A percentile compares a stretch with the other conserved stretches of the same genome.
phyloP scores from a whole-genome alignment of 1,140 invertebrate genomes.

The Drosophila ogumai region DNA sequence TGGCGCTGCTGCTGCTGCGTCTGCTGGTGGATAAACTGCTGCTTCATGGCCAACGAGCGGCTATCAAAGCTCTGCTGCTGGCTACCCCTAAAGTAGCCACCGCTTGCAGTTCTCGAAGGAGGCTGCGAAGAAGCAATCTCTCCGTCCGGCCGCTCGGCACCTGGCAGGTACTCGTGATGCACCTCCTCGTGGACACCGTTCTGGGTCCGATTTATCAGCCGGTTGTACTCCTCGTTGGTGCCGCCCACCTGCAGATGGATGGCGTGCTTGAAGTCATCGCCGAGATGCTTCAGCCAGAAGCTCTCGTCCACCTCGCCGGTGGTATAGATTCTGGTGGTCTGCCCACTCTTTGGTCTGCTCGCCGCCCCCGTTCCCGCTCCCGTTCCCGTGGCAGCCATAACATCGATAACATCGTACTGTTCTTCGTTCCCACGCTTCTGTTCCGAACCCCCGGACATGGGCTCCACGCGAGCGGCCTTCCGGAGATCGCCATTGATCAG shows the following conservation, averaged over 20 bases:
- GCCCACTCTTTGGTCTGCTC: constrained; percentile 59
- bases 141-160: constrained; percentile 51
- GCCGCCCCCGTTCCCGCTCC: not conserved
- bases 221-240: constrained; percentile 70
- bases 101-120: not conserved
- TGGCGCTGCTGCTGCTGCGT: constrained; percentile 18
- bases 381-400: constrained; percentile 41
- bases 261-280: constrained; percentile 77
- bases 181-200: constrained; percentile 70
- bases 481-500: constrained; percentile 31
- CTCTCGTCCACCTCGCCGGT: constrained; percentile 71
- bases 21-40: constrained; percentile 43
- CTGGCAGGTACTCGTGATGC: constrained; percentile 71
- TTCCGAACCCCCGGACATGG: not conserved
- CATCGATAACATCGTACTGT: constrained; percentile 66
- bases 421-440: not conserved
- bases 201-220: constrained; percentile 61
- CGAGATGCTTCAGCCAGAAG: constrained; percentile 77
- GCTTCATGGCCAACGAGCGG: constrained; percentile 46
- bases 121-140: not conserved
- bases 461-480: constrained; percentile 37
- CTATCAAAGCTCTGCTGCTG: constrained; percentile 42
- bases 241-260: constrained; percentile 75
- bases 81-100: not conserved
- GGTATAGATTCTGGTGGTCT: constrained; percentile 74